phyloP scores from a whole-genome alignment of 2,888 invertebrate genomes.

The Leptopilina syphax region DNA sequence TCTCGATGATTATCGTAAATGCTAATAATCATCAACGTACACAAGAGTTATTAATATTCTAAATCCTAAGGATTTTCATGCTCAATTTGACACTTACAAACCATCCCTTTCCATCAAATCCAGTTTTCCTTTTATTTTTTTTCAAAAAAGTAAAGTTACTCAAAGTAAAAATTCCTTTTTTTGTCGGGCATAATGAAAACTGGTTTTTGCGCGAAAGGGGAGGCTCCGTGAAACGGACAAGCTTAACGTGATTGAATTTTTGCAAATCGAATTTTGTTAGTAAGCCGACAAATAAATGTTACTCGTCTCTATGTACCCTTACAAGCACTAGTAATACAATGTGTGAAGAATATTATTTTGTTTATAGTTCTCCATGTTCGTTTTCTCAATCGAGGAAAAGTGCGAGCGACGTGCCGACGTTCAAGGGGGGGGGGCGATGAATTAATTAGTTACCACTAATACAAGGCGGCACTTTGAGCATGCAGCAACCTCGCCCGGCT shows the following conservation, averaged over 20 bases:
- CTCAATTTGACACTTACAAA: constrained; percentile 36
- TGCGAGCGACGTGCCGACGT: constrained; percentile 64
- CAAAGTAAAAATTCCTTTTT: neutral
- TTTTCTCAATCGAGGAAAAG: constrained; percentile 53
- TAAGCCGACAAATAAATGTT: constrained; percentile 57
- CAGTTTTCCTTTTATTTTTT: neutral
- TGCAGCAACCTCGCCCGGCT: constrained; percentile 74
- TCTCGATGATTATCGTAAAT: constrained; percentile 18
- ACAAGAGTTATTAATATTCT: constrained; percentile 35
- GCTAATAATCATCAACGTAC: constrained; percentile 29
- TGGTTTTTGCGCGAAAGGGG: neutral
- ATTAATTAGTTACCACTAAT: constrained; percentile 75
- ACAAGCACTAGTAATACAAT: constrained; percentile 51
- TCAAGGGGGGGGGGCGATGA: constrained; percentile 60
- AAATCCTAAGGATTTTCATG: constrained; percentile 41
- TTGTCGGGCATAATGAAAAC: neutral
- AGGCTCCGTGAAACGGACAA: constrained; percentile 34
- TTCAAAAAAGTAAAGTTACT: neutral
- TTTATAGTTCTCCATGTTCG: constrained; percentile 32
- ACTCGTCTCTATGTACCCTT: constrained; percentile 56
- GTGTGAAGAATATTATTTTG: constrained; percentile 40
- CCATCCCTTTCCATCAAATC: constrained; percentile 23
- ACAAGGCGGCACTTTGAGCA: constrained; percentile 74
- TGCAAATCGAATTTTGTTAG: constrained; percentile 50
- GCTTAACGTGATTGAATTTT: constrained; percentile 34